Conservation (phyloP, 2,113 vertebrate species). For the Mola mola region DNA sequence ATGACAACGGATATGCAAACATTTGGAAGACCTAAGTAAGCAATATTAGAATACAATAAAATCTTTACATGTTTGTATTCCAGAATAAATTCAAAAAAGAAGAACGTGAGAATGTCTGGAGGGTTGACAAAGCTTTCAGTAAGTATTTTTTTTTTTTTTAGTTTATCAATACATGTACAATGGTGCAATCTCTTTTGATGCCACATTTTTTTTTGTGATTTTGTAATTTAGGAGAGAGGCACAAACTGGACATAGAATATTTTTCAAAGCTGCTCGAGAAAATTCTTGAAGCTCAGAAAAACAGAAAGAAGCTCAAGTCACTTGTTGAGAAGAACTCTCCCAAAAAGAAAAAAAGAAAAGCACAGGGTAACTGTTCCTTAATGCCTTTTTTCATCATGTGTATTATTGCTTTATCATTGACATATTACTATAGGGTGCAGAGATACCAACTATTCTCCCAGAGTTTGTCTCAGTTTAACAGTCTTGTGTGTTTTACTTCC, state of each 20-base stretch:
- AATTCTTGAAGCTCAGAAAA: conserved; percentile 87
- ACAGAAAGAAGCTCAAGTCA: conserved; percentile 81
- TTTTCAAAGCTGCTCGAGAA: conserved; percentile 91
- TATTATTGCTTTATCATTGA: background rate
- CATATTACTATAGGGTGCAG: background rate
- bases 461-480: background rate
- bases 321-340: conserved; percentile 36
- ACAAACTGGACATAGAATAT: conserved; percentile 91
- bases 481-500: background rate
- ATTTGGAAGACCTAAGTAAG: background rate
- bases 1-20: background rate
- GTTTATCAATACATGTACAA: too few relatives aligned
- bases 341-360: conserved; percentile 44
- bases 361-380: conserved; percentile 31
- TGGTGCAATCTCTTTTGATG: too few relatives aligned
- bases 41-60: background rate
- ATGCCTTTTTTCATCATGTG: background rate
- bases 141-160: conserved; percentile 78
- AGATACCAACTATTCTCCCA: background rate
- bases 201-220: background rate
- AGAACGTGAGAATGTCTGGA: conserved; percentile 91
- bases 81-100: conserved; percentile 99
- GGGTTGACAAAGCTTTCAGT: conserved; percentile 98
- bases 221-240: conserved; percentile 85
- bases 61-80: conserved; percentile 3